Evolutionary conservation across 2,797 vertebrate genomes (phyloP), one percentile per base, ranked within the genome.

Genomic region (Hippoglossus hippoglossus): DNA sequence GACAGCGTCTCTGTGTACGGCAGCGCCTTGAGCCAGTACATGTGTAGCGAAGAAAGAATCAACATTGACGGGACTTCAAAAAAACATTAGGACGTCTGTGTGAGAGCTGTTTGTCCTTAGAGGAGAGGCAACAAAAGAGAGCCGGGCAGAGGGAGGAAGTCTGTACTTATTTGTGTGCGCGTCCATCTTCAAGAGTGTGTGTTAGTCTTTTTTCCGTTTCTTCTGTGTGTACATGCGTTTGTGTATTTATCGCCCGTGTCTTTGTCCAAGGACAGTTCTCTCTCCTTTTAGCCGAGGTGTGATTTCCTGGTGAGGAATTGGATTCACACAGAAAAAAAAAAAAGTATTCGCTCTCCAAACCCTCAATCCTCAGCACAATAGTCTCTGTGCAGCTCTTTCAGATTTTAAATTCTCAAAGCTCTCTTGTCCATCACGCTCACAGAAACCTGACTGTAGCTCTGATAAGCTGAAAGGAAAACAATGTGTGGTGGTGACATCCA

Each of bases 191-290:
- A 60, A 59, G 22, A 47, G 41, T 34, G 15, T 59, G 18, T 62
- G 21, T 57, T 41, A 16, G 21, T 18, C 46, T 49, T 49, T 16
- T 13, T 21, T 24, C 16, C 24, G 50, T 52, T 12, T 52, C 11
- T 55, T 69, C 60, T 54, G 64, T 49, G 52, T 13, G 21, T 39
- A 61, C 7, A 15, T 19, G 67, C 63, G 47, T 71, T 18, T 74
- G 66, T 58, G 44, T 80, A 21, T 84, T 84, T 79, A 69, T 76
- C 79, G 64, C 12, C 58, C 5, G 6, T 85, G 82, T 82, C 84
- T 81, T 84, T 90, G 83, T 79, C 56, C 70, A 85, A 90, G 87
- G 89, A 86, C 86, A 21, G 63, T 74, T 46, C 66, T 61, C 62
- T 79, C 63, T 75, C 53, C 74, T 26, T 53, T 53, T 9, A 34